Conservation (phyloP, 2,113 vertebrate species). For the Catagonus wagneri region DNA sequence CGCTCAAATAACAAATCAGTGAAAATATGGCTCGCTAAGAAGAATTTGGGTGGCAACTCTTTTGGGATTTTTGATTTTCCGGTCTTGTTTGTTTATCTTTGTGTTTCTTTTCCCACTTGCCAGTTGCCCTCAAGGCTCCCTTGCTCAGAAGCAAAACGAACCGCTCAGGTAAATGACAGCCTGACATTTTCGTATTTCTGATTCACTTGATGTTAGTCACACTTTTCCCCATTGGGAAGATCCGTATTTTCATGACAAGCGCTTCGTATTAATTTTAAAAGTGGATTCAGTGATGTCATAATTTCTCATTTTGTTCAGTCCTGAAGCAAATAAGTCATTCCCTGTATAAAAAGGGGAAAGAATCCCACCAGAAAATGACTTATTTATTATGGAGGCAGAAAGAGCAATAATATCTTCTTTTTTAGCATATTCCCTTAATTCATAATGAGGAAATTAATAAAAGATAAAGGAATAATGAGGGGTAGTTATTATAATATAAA, state of each 20-base stretch:
- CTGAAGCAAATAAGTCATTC: slow-evolving; percentile 70
- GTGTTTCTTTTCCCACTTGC: slow-evolving; percentile 41
- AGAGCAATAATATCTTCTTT: slow-evolving; percentile 62
- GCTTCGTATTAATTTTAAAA: slow-evolving; percentile 74
- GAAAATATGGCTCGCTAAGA: neutral
- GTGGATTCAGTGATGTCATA: slow-evolving; percentile 76
- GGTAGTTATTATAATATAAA: slow-evolving; percentile 48
- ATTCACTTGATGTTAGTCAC: slow-evolving; percentile 64
- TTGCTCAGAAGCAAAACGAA: slow-evolving; percentile 55
- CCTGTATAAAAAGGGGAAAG: slow-evolving; percentile 54
- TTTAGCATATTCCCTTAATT: slow-evolving; percentile 61
- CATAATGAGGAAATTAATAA: slow-evolving; percentile 71
- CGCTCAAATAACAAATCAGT: neutral
- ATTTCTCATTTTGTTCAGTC: slow-evolving; percentile 77
- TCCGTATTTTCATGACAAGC: slow-evolving; percentile 60
- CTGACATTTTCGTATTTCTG: slow-evolving; percentile 53
- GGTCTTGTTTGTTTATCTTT: slow-evolving; percentile 44
- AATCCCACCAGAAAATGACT: slow-evolving; percentile 64
- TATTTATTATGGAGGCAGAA: slow-evolving; percentile 67
- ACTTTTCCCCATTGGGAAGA: slow-evolving; percentile 57
- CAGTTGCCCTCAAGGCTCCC: slow-evolving; percentile 33
- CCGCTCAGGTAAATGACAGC: slow-evolving; percentile 68
- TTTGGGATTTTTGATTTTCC: slow-evolving; percentile 55
- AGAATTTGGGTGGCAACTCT: neutral
- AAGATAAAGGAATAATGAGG: slow-evolving; percentile 67